Percentiles rank a stretch among this genome's conserved stretches.
Evolutionary conservation across 2,888 invertebrate species (phyloP).

Genomic region (Apoda limacodes): DNA sequence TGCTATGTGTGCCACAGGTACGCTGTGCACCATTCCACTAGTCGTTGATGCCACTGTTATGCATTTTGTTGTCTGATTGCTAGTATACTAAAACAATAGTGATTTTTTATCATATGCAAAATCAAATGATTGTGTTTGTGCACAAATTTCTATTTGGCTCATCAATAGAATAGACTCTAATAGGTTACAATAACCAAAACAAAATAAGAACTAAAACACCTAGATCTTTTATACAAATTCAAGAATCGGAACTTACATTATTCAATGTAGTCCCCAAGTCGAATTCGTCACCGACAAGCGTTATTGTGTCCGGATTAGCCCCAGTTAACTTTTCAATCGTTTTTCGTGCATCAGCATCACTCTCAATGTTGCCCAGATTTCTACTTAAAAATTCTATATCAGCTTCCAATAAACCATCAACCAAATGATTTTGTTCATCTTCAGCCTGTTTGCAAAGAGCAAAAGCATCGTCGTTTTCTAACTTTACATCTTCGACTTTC

Average conservation of each 20-base stretch:
- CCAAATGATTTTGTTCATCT: slow-evolving; percentile 46
- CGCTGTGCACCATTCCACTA: slow-evolving; percentile 57
- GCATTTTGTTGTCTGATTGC: slow-evolving; percentile 47
- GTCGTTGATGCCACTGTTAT: slow-evolving; percentile 61
- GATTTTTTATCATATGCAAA: too few relatives aligned
- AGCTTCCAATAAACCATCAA: slow-evolving; percentile 56
- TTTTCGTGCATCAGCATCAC: slow-evolving; percentile 62
- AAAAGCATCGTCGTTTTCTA: slow-evolving; percentile 51
- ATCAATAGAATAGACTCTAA: not conserved
- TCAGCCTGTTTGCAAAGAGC: slow-evolving; percentile 48
- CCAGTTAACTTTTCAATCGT: slow-evolving; percentile 64
- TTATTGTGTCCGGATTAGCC: slow-evolving; percentile 56
- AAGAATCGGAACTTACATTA: slow-evolving; percentile 36
- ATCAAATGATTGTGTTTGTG: too few relatives aligned
- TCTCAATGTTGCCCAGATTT: slow-evolving; percentile 61
- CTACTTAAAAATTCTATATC: slow-evolving; percentile 64
- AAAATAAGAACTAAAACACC: not conserved
- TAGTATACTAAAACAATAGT: slow-evolving; percentile 43
- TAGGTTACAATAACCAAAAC: not conserved
- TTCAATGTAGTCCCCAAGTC: slow-evolving; percentile 59
- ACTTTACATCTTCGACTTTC: slow-evolving; percentile 57
- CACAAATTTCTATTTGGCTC: too few relatives aligned
- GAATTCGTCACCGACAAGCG: slow-evolving; percentile 59
- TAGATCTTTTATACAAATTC: slow-evolving; percentile 1
- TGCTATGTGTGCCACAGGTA: slow-evolving; percentile 53